These are phyloP conservation scores for Tauraco hartlaubi DNA, from an alignment of 2,797 vertebrate species.

Conservation along the genomic window DNA sequence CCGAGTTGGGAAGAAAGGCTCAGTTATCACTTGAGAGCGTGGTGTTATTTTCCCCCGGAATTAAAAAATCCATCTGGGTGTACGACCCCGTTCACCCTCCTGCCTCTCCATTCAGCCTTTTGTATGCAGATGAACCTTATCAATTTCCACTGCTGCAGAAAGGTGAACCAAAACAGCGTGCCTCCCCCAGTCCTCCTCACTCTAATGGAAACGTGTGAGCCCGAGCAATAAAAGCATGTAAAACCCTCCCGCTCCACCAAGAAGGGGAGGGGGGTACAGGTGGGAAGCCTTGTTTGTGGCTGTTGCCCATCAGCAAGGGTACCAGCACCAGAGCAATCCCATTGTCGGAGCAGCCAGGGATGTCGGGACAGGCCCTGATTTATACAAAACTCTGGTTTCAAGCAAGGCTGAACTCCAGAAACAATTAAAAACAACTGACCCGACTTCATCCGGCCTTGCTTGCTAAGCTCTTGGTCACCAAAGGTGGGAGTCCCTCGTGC, in stretches of 20 bases:
- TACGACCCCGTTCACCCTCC: conserved; percentile 81
- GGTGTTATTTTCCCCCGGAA: conserved; percentile 85
- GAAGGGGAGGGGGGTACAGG: neutral
- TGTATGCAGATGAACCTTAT: conserved; percentile 88
- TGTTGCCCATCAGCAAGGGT: rapidly evolving
- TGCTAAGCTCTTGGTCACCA: neutral
- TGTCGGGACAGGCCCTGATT: neutral
- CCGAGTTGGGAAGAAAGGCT: conserved; percentile 83
- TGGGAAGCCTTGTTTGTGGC: neutral
- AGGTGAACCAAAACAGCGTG: conserved; percentile 72
- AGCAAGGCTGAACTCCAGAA: neutral
- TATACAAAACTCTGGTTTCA: neutral
- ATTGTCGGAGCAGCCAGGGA: neutral
- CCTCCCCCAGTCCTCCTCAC: conserved; percentile 55
- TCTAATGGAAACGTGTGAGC: conserved; percentile 73
- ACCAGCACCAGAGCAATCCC: neutral
- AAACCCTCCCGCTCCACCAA: conserved; percentile 57
- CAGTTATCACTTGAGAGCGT: conserved; percentile 83
- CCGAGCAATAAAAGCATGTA: conserved; percentile 64
- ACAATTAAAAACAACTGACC: neutral
- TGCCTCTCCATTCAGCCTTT: conserved; percentile 85
- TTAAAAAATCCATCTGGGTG: conserved; percentile 86
- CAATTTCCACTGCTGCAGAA: conserved; percentile 81
- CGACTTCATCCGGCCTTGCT: neutral
- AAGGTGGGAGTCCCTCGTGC: rapidly evolving